Conservation (phyloP, 2,113 vertebrate species). For the Dromaius novaehollandiae region DNA sequence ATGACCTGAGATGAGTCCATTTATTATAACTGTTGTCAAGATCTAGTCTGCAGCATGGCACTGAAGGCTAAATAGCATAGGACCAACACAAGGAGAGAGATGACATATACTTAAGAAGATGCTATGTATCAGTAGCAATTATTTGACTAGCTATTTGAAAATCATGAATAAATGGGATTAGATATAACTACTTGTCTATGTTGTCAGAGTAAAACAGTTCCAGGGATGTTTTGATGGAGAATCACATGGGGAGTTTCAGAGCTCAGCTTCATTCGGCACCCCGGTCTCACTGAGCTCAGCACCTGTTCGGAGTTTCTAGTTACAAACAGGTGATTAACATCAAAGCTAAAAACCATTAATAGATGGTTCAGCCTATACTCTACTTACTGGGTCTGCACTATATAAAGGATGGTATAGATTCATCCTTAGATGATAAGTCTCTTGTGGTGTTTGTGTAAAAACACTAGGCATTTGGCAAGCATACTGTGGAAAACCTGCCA, state of each 20-base stretch:
- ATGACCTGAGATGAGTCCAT: background rate
- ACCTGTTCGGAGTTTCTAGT: background rate
- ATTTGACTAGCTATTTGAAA: constrained; percentile 1
- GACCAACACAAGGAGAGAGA: background rate
- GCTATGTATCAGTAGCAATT: background rate
- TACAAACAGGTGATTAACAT: background rate
- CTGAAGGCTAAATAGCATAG: background rate
- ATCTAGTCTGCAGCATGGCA: background rate
- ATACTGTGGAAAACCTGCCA: background rate
- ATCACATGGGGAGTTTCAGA: background rate
- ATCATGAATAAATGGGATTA: background rate
- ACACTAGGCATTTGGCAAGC: background rate
- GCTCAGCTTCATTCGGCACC: fast-evolving
- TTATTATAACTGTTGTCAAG: background rate
- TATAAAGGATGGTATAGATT: background rate
- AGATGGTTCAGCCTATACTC: background rate
- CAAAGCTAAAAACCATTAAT: background rate
- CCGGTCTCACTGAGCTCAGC: background rate
- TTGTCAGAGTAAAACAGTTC: background rate
- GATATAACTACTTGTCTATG: background rate
- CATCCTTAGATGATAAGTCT: background rate
- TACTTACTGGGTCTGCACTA: background rate
- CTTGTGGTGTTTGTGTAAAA: background rate
- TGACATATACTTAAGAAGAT: background rate
- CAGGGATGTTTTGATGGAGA: background rate